Percentiles rank a stretch among this genome's conserved stretches.
These are phyloP conservation scores for Drosophila vallismaia DNA, from an alignment of 2,888 invertebrate species.

Conservation along the genomic window DNA sequence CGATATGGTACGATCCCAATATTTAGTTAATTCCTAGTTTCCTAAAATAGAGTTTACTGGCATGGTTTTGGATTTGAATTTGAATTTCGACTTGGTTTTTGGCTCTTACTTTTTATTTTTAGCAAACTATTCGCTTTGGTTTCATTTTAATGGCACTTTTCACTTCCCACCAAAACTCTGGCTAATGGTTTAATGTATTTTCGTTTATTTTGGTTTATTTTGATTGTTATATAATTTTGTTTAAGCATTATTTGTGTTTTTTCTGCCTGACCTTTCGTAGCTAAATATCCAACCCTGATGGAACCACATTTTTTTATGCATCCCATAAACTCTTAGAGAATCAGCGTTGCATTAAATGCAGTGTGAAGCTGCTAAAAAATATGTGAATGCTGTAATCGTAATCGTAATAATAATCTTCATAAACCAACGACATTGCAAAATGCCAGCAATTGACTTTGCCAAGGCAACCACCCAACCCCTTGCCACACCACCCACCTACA, in stretches of 20 bases:
- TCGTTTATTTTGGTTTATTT: background rate
- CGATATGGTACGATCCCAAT: conserved; percentile 78
- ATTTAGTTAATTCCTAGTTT: conserved; percentile 34
- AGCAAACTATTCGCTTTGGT: conserved; percentile 23
- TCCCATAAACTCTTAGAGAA: conserved; percentile 39
- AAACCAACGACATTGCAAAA: conserved; percentile 52
- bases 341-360: conserved; percentile 68
- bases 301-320: conserved; percentile 10
- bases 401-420: conserved; percentile 46
- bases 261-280: conserved; percentile 3
- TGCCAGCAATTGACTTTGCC: conserved; percentile 56
- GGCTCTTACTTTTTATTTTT: conserved; percentile 7
- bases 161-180: background rate
- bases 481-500: conserved; percentile 9
- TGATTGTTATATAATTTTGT: conserved; percentile 18
- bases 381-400: conserved; percentile 45
- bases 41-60: conserved; percentile 48
- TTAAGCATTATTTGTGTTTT: conserved; percentile 15
- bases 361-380: conserved; percentile 27
- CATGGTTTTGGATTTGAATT: conserved; percentile 60
- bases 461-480: conserved; percentile 40
- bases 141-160: conserved; percentile 19
- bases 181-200: conserved; percentile 34
- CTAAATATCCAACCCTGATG: conserved; percentile 23
- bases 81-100: conserved; percentile 38